Evolutionary conservation across 2,113 vertebrate species (phyloP).

Genomic region (Emydocephalus ijimae): DNA sequence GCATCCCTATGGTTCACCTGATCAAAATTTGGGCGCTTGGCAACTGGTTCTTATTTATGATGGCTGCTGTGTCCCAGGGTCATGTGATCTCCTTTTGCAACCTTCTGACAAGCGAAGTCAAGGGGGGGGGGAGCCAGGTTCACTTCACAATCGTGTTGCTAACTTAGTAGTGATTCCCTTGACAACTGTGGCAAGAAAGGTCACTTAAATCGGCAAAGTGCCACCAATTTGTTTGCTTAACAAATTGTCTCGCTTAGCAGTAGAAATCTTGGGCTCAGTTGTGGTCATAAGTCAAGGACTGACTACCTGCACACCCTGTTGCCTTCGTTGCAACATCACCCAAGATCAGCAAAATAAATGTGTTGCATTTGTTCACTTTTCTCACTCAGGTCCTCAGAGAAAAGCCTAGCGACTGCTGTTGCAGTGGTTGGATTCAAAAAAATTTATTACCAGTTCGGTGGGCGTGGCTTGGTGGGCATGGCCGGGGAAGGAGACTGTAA

Average conservation of each 20-base stretch:
- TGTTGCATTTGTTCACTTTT: background rate
- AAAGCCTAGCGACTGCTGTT: background rate
- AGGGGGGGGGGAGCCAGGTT: background rate
- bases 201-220: background rate
- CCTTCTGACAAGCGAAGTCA: background rate
- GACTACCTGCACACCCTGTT: background rate
- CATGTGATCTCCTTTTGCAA: background rate
- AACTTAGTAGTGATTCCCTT: background rate
- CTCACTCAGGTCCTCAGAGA: background rate
- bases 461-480: too few relatives aligned
- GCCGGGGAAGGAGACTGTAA: too few relatives aligned
- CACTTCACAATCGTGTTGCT: background rate
- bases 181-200: background rate
- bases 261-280: background rate
- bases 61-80: background rate
- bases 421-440: too few relatives aligned
- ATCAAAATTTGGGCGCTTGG: background rate
- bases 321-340: background rate
- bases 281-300: background rate
- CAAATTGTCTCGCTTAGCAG: background rate
- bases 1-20: background rate
- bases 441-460: too few relatives aligned
- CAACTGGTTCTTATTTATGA: background rate
- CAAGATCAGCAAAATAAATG: background rate
- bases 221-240: background rate